Evolutionary conservation across 2,888 invertebrate genomes (phyloP), one percentile per base, ranked within the genome.

Genomic region (Thymelicus sylvestris): DNA sequence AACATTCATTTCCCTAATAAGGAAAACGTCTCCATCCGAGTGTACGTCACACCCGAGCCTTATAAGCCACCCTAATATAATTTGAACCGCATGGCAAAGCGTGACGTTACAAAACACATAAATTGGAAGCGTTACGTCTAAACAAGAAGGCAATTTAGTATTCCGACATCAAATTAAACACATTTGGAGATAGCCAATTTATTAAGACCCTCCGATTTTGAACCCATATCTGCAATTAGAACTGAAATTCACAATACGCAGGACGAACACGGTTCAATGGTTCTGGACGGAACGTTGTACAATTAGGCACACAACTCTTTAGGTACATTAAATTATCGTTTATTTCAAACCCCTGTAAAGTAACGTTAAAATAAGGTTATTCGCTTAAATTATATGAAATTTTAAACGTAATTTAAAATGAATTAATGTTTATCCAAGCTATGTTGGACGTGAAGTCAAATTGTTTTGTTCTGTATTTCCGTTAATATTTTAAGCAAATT

Each of bases 141-240:
- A 85, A 87, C 87, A 86, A 85, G 82, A 82, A 82, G 83, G 84
- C 83, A 84, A 87, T 86, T 86, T 82, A 78, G 82, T 79, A 80
- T 82, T 79, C 82, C 80, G 79, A 83, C 83, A 82, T 84, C 81
- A 83, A 85, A 85, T 83, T 84, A 84, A 86, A 83, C 79, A 80
- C 80, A 82, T 79, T 80, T 81, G 74, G 74, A 69, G 69, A 69
- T 64, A 47, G 50, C 63, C 63, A 69, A 64, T 64, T 62, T 62
- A 55, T 50, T 50, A 64, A 59, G 69, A 69, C 39, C 69, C 39
- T 39, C 47, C 52, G 57, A 64, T 64, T 67, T 59, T 61, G 66
- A 59, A 59, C 24, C 57, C 57, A 57, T 57, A 66, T 57, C 55
- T 47, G 47, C 24, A 48, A 65, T 48, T n/a, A 65, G 55, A 52